These are phyloP conservation scores for Bovichtus variegatus DNA, from an alignment of 2,797 vertebrate species.

Conservation along the genomic window DNA sequence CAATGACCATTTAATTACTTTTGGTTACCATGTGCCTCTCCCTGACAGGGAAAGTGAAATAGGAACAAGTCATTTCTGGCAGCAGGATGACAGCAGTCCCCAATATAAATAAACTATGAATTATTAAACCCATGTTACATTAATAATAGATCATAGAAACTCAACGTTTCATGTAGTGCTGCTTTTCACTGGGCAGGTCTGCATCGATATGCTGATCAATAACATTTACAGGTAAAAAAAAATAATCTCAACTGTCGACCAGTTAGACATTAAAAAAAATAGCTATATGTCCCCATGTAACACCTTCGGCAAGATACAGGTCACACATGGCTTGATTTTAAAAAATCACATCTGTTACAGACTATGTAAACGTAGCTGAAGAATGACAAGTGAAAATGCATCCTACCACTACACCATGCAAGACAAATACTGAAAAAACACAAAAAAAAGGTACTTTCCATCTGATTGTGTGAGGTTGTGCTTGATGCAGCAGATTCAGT, in stretches of 20 bases:
- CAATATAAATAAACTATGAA: not conserved
- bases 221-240: not conserved
- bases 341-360: not conserved
- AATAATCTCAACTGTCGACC: not conserved
- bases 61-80: not conserved
- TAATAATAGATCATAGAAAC: not conserved
- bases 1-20: not conserved
- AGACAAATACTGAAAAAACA: constrained; percentile 7
- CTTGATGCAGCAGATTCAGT: not conserved
- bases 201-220: too few relatives aligned
- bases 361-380: not conserved
- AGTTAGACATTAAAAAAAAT: too few relatives aligned
- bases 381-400: not conserved
- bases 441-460: constrained; percentile 2
- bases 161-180: not conserved
- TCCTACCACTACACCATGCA: not conserved
- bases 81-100: not conserved
- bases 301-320: not conserved
- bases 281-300: not conserved
- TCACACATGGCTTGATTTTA: not conserved
- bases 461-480: not conserved
- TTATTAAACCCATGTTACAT: not conserved
- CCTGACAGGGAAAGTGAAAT: not conserved
- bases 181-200: not conserved
- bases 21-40: too few relatives aligned